These are phyloP conservation scores for Neomorphus geoffroyi DNA, from an alignment of 2,797 vertebrate species.

Conservation along the genomic window DNA sequence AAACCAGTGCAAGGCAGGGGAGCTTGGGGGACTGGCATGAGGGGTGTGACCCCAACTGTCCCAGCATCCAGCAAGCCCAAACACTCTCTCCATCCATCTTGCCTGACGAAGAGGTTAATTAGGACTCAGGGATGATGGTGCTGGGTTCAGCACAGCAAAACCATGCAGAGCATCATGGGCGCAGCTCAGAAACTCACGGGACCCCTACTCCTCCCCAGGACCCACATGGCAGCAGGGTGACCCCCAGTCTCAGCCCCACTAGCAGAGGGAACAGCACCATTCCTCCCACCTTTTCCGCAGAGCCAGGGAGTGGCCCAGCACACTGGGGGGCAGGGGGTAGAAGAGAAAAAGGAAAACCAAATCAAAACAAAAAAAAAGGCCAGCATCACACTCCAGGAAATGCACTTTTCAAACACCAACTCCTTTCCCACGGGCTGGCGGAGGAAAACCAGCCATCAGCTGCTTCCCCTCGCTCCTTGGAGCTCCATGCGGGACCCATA, in stretches of 20 bases:
- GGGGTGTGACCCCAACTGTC: neutral
- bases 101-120: neutral
- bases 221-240: neutral
- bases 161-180: rapidly evolving
- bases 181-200: rapidly evolving
- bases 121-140: neutral
- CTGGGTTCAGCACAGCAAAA: neutral
- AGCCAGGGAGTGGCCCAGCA: neutral
- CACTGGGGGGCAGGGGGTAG: too few species aligned
- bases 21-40: neutral
- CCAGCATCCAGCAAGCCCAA: neutral
- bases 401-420: constrained; percentile 66
- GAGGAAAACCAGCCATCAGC: constrained; percentile 50
- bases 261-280: neutral
- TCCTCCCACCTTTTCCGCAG: neutral
- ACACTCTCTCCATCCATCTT: neutral
- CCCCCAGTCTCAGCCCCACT: neutral
- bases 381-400: constrained; percentile 38
- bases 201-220: neutral
- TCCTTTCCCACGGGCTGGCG: constrained; percentile 56
- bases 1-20: neutral
- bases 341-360: neutral
- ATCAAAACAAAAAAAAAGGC: neutral
- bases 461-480: constrained; percentile 15
- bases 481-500: neutral